Evolutionary conservation across 2,888 invertebrate species (phyloP), one percentile per base, ranked within the genome.

Genomic region (Hecatera dysodea): DNA sequence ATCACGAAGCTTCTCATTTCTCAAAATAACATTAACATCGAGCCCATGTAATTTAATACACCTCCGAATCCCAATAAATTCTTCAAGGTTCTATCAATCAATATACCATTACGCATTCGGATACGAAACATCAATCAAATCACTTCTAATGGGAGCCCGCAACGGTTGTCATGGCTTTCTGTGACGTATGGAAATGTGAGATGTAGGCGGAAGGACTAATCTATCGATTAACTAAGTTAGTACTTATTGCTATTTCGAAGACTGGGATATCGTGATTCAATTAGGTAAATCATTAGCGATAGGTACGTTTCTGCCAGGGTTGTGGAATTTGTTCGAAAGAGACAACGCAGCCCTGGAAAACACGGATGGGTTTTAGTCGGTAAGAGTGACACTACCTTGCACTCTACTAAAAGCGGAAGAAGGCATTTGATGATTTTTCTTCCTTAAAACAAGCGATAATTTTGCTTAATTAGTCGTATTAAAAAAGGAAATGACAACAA

Each of bases 91-190:
- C 60, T 71, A 81, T 80, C 64, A 70, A 87, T 86, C 79, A 82
- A 78, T 78, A 61, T 27, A 56, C 48, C 75, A 85, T 83, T 82
- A 83, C 56, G 72, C 46, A 75, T 78, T 80, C 85, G 64, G 56
- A 66, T 71, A 50, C 67, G 65, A 72, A 78, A 73, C 85, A 86
- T 86, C 86, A 83, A 86, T 86, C 87, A 86, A 87, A 81, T 82
- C 80, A 78, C 53, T 77, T 80, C 77, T 81, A 82, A 84, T 83
- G 80, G 72, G 59, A 60, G 62, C 50, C 73, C 70, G 67, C 56
- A 63, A 64, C 74, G 64, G 61, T 62, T 82, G 78, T 80, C 84
- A 67, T 73, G 72, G 75, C 59, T 39, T 64, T 66, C 11, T 44
- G 65, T 85, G 83, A 76, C 72, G 59, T 85, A 78, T 83, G 80